Evolutionary conservation across 2,113 vertebrate species (phyloP), one percentile per base, ranked within the genome.

Genomic region (Eira barbara): DNA sequence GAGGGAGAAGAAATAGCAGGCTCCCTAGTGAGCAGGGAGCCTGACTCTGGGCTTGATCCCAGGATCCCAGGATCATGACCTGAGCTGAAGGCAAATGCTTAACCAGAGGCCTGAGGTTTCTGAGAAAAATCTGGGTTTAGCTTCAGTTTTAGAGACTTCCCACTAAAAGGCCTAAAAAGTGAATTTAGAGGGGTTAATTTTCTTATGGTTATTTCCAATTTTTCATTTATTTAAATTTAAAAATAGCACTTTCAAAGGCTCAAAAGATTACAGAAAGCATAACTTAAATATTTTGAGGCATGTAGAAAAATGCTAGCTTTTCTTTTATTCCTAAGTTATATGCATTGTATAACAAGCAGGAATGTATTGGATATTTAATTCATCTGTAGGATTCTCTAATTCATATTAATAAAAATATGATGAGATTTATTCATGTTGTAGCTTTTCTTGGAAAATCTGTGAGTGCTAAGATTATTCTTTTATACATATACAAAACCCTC

Each of bases 381-480:
- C 52, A 95, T 89, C 36, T 47, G 10, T 61, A 79, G 18, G 25
- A 89, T n/a, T 84, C 29, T 93, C 29, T 90, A 97, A 93, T 67
- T 96, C 29, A 74, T 88, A 91, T 93, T 96, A 93, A 96, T 84
- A 96, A 85, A 97, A 97, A 94, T 25, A 88, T 69, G 20, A 52
- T 23, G 20, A 91, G 27, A 42, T 20, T 90, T 84, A 57, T 94
- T 95, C 39, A 86, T 82, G 65, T 78, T 42, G 4, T 92, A 85
- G 18, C n/a, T 97, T 94, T 82, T 45, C 82, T 94, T 93, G 14
- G 59, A 91, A 96, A 95, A 80, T 86, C 34, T 81, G 81, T 94
- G 57, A 96, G 42, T 36, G 6, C 27, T 63, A 91, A 89, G 61
- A 91, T 61, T 95, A 45, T 61, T 95, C 49, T 94, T 97, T 93